These are phyloP conservation scores for Drosophila truncata DNA, from an alignment of 1,140 invertebrate genomes.

Conservation along the genomic window DNA sequence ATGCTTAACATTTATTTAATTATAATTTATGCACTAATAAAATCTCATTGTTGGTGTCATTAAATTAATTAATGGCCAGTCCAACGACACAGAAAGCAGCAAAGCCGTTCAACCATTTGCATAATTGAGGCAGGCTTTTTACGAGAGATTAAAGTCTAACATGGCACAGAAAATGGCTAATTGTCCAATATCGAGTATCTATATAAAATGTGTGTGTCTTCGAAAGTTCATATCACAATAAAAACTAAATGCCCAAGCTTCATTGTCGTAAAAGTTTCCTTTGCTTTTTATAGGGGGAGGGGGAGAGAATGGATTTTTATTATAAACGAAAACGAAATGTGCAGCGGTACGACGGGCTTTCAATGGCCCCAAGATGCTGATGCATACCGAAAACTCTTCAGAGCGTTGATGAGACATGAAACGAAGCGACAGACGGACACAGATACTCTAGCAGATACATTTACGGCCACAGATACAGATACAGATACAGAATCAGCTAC, in stretches of 20 bases:
- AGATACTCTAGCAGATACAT: slow-evolving; percentile 27
- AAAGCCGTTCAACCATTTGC: slow-evolving; percentile 39
- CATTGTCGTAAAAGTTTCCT: slow-evolving; percentile 47
- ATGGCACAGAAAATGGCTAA: slow-evolving; percentile 34
- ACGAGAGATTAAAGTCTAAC: slow-evolving; percentile 37
- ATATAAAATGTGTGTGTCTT: slow-evolving; percentile 16
- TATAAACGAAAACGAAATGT: slow-evolving; percentile 64
- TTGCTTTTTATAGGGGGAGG: slow-evolving; percentile 20
- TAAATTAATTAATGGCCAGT: slow-evolving; percentile 60
- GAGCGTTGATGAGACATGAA: slow-evolving; percentile 67
- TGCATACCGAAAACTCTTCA: slow-evolving; percentile 61
- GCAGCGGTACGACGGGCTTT: slow-evolving; percentile 24
- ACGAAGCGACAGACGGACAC: slow-evolving; percentile 57
- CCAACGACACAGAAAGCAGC: slow-evolving; percentile 14
- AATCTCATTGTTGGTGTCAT: slow-evolving; percentile 53
- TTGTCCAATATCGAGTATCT: slow-evolving; percentile 37
- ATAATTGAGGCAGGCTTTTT: slow-evolving; percentile 48
- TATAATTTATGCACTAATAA: slow-evolving; percentile 66
- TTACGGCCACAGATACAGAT: slow-evolving; percentile 18
- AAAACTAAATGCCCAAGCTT: slow-evolving; percentile 41
- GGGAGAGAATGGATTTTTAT: slow-evolving; percentile 43
- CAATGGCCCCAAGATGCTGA: slow-evolving; percentile 55
- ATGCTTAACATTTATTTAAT: slow-evolving; percentile 62
- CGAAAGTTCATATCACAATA: slow-evolving; percentile 49
- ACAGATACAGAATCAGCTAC: slow-evolving; percentile 13